A percentile compares a stretch with the other conserved stretches of the same genome.
phyloP scores from a whole-genome alignment of 2,888 invertebrate species.

The Actias luna region DNA sequence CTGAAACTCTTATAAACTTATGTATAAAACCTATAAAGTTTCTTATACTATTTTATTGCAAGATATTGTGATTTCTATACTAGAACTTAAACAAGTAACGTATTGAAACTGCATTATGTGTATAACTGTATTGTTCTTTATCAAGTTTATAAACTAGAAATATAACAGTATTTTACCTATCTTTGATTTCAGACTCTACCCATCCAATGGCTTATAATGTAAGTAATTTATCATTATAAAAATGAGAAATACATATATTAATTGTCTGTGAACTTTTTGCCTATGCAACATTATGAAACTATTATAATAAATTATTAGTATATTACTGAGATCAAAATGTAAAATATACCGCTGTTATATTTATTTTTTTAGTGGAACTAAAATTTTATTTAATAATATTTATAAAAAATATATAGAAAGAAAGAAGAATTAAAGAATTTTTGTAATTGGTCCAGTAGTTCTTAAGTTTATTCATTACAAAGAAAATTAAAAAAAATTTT shows the following conservation, averaged over 20 bases:
- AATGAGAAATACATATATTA: not conserved
- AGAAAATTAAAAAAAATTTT: too few species aligned
- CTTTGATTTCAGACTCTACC: not conserved
- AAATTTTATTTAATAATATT: too few species aligned
- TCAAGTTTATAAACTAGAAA: not conserved
- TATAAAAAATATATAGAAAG: too few species aligned
- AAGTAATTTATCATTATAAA: slow-evolving; percentile 7
- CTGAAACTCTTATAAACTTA: not conserved
- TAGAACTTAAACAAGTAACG: not conserved
- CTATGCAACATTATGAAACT: not conserved
- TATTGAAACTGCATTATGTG: not conserved
- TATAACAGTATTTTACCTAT: not conserved
- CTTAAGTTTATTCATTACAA: too few species aligned
- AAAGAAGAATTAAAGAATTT: too few species aligned
- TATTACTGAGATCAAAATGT: too few species aligned
- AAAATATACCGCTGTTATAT: too few species aligned
- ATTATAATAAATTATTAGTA: not conserved
- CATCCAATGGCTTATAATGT: slow-evolving; percentile 21
- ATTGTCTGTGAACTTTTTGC: not conserved
- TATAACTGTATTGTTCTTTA: not conserved
- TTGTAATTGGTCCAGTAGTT: too few species aligned
- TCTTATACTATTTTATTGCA: too few species aligned
- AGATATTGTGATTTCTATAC: not conserved
- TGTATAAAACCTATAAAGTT: not conserved
- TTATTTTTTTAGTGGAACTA: too few species aligned